A percentile compares a stretch with the other conserved stretches of the same genome.
Conservation (phyloP, 92 coral and sea anemone genomes). For the Scolanthus callimorphus region DNA sequence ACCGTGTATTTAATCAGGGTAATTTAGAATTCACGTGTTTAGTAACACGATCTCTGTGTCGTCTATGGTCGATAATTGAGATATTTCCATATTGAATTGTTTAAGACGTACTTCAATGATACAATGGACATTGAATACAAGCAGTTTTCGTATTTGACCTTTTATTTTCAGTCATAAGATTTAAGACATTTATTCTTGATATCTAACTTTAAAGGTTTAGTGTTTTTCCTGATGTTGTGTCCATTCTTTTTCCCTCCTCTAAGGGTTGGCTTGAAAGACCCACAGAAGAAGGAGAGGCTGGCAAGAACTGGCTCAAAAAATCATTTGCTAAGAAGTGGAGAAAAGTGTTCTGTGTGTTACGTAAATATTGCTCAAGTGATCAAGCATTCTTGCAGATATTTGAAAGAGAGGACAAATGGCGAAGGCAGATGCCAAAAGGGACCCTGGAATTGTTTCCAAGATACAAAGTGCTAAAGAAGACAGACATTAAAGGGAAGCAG, state of each 20-base stretch:
- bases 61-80: no score
- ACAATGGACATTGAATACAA: no score
- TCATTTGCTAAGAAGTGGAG: constrained; percentile 89
- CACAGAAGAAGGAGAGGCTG: constrained; percentile 51
- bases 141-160: no score
- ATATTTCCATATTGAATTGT: no score
- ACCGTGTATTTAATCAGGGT: no score
- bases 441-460: constrained; percentile 82
- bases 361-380: constrained; percentile 74
- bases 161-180: no score
- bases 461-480: constrained; percentile 79
- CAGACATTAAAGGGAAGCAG: constrained; percentile 69
- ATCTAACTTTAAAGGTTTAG: no score
- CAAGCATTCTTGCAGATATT: constrained; percentile 95
- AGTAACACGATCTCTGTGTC: no score
- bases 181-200: no score
- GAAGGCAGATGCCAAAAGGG: constrained; percentile 83
- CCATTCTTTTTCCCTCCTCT: constrained; percentile 1
- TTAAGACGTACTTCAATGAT: no score
- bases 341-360: constrained; percentile 75
- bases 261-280: constrained; percentile 97
- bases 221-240: no score
- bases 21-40: no score
- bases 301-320: constrained; percentile 87
- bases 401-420: constrained; percentile 94